Percentiles rank a stretch among this genome's conserved stretches.
Evolutionary conservation across 37 sponge, comb jelly and placozoan species (phyloP).

Genomic region (Hormiphora californensis): DNA sequence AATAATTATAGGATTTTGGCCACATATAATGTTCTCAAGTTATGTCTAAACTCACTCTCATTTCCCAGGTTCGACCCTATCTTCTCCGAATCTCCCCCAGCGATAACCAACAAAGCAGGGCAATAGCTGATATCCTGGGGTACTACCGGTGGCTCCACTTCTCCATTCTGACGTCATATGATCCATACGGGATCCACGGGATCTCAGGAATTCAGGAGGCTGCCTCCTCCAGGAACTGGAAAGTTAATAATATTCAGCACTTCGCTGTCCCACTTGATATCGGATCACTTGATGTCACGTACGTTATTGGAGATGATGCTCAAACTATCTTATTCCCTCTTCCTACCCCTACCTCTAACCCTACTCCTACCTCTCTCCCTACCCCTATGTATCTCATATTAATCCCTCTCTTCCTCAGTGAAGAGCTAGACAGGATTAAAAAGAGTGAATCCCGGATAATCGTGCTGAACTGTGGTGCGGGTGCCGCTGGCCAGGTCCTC

Average conservation of each 20-base stretch:
- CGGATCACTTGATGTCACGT: not conserved
- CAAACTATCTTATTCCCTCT: not conserved
- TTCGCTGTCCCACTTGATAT: not conserved
- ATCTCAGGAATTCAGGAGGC: conserved; percentile 10
- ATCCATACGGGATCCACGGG: conserved; percentile 29
- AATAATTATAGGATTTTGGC: too few relatives aligned
- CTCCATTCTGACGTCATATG: conserved; percentile 46
- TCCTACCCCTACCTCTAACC: not conserved
- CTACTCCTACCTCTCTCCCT: not conserved
- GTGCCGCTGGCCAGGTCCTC: conserved; percentile 41
- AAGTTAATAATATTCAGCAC: conserved; percentile 32
- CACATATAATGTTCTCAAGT: too few relatives aligned
- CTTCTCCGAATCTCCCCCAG: conserved; percentile 16
- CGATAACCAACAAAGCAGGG: conserved; percentile 19
- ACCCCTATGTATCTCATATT: not conserved
- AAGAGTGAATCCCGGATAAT: conserved; percentile 53
- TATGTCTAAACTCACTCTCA: too few relatives aligned
- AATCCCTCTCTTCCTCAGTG: not conserved
- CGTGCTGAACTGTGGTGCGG: conserved; percentile 42
- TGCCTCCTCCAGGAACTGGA: conserved; percentile 16
- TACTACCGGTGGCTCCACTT: conserved; percentile 44
- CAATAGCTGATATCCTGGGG: conserved; percentile 13
- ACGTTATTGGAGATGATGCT: not conserved
- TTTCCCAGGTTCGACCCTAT: conserved; percentile 2
- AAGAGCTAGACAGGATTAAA: not conserved